Conservation (phyloP, 2,113 vertebrate species). For the Sialia sialis region DNA sequence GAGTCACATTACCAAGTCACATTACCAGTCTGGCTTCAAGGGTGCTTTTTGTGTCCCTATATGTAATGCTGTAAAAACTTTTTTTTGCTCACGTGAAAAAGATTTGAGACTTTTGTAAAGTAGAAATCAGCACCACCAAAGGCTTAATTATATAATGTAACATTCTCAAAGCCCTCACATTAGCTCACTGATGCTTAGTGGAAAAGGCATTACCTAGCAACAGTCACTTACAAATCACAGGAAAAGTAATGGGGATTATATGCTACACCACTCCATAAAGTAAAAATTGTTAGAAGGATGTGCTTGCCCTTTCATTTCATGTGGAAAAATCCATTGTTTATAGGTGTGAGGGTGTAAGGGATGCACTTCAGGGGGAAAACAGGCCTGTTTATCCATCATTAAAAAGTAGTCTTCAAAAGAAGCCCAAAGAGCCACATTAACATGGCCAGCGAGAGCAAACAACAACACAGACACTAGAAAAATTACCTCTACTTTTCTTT, state of each 20-base stretch:
- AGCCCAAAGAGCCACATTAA: background rate
- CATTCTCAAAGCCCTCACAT: constrained; percentile 30
- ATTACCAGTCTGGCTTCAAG: background rate
- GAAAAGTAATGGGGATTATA: constrained; percentile 43
- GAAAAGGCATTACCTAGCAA: constrained; percentile 69
- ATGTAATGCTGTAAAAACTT: background rate
- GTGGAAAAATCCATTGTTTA: constrained; percentile 46
- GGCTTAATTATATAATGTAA: constrained; percentile 66
- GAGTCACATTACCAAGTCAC: background rate
- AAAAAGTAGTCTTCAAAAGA: background rate
- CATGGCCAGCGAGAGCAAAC: background rate
- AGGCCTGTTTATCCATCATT: background rate
- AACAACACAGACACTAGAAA: background rate
- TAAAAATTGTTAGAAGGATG: constrained; percentile 47
- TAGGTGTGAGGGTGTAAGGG: background rate
- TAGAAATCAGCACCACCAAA: background rate
- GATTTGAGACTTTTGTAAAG: background rate
- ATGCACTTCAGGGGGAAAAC: background rate
- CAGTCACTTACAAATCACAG: constrained; percentile 55
- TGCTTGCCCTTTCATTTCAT: constrained; percentile 40
- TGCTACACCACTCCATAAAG: constrained; percentile 3
- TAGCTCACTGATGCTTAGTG: constrained; percentile 47
- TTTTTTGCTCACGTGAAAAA: background rate
- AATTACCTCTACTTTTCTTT: background rate
- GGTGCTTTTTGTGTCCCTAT: background rate